These are phyloP conservation scores for Electrophaes corylata DNA, from an alignment of 2,888 invertebrate species.

Conservation along the genomic window DNA sequence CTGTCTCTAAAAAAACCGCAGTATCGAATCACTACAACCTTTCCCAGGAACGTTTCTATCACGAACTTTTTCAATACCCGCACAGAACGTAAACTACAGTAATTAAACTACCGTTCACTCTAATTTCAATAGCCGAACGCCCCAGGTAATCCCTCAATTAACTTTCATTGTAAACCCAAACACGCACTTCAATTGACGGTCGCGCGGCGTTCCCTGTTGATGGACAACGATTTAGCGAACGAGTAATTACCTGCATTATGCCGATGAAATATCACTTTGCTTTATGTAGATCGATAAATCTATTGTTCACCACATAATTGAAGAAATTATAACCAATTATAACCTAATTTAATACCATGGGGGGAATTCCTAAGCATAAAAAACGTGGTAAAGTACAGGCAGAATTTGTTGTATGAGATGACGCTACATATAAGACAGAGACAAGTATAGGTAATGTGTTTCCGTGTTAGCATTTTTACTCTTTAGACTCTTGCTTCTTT, in stretches of 20 bases:
- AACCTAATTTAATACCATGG: too few species aligned
- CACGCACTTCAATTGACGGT: conserved; percentile 35
- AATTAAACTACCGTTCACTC: conserved; percentile 38
- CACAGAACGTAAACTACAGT: conserved; percentile 29
- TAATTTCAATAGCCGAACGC: conserved; percentile 38
- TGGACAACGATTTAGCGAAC: conserved; percentile 37
- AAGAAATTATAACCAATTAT: too few species aligned
- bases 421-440: too few species aligned
- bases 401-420: too few species aligned
- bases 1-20: conserved; percentile 19
- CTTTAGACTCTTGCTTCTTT: too few species aligned
- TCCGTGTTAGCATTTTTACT: too few species aligned
- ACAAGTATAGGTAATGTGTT: too few species aligned
- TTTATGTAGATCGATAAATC: conserved; percentile 16
- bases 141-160: conserved; percentile 40
- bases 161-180: conserved; percentile 39
- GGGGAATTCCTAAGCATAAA: too few species aligned
- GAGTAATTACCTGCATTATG: conserved; percentile 33
- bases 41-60: conserved; percentile 27
- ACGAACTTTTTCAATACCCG: conserved; percentile 34
- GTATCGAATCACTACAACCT: conserved; percentile 23
- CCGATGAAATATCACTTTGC: conserved; percentile 40
- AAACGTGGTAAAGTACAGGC: too few species aligned
- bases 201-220: conserved; percentile 31
- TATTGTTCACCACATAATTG: not conserved